Conservation (phyloP, 1,140 invertebrate species). For the Caenorhabditis briggsae region DNA sequence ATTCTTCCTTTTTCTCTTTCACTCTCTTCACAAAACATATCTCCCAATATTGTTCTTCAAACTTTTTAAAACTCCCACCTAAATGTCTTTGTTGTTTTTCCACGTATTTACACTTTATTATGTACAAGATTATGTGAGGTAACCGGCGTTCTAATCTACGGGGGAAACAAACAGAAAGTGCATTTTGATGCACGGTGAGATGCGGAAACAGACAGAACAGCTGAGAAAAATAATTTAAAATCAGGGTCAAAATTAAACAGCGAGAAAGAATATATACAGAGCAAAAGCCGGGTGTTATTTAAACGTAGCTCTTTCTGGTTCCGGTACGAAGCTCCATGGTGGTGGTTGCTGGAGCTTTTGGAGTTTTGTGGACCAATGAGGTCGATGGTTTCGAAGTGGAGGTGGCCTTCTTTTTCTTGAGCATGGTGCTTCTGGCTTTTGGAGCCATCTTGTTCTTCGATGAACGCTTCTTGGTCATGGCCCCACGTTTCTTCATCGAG, state of each 20-base stretch:
- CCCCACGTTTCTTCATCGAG: conserved; percentile 21
- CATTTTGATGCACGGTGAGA: background rate
- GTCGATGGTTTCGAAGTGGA: background rate
- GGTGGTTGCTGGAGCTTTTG: conserved; percentile 16
- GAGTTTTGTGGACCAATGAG: conserved; percentile 1
- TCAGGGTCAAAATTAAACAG: background rate
- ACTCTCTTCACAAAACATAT: too few relatives aligned
- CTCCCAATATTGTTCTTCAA: too few relatives aligned
- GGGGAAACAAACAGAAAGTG: background rate
- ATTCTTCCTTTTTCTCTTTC: background rate
- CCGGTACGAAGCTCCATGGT: conserved; percentile 48
- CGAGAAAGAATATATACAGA: background rate
- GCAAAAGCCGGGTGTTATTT: background rate
- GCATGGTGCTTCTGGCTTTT: background rate
- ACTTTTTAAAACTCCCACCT: too few relatives aligned
- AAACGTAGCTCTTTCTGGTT: conserved; percentile 49
- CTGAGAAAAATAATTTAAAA: conserved; percentile 27
- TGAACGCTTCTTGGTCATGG: conserved; percentile 38
- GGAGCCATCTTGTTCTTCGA: conserved; percentile 46
- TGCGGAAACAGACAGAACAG: conserved; percentile 24
- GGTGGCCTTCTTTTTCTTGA: conserved; percentile 28
- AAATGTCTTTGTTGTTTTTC: background rate
- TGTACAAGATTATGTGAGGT: background rate
- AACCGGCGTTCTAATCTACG: background rate
- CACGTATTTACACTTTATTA: conserved; percentile 38